phyloP scores from a whole-genome alignment of 2,888 invertebrate species.

The Morinoia aosen region DNA sequence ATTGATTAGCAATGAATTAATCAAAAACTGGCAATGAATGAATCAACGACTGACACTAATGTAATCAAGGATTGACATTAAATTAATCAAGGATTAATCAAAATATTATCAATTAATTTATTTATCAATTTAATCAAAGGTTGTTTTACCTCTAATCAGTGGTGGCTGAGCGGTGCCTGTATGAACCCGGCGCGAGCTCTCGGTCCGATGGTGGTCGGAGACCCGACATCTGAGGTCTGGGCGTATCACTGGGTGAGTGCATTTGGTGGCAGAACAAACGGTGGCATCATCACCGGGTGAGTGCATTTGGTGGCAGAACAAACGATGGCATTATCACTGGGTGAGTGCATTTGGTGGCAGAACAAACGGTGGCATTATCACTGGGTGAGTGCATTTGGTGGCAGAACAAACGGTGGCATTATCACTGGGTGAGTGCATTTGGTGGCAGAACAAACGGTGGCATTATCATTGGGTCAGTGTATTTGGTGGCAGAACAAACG shows the following conservation, averaged over 20 bases:
- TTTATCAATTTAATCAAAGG: too few species aligned
- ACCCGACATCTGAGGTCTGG: background rate
- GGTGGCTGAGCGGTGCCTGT: background rate
- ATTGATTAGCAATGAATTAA: too few species aligned
- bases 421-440: too few species aligned
- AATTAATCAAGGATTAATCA: too few species aligned
- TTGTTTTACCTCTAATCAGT: background rate
- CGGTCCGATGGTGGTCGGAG: background rate
- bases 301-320: background rate
- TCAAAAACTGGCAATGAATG: too few species aligned
- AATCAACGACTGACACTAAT: too few species aligned
- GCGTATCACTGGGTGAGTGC: background rate
- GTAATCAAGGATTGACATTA: too few species aligned
- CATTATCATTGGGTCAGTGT: too few species aligned
- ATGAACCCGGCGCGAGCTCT: background rate
- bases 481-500: too few species aligned
- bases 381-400: background rate
- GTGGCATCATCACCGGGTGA: background rate
- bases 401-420: too few species aligned
- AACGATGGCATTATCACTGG: background rate
- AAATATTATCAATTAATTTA: too few species aligned
- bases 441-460: too few species aligned
- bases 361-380: background rate
- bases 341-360: background rate
- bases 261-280: background rate